Base-by-base conservation (phyloP, 2,888 invertebrate genomes). In the Trachelus tabidus region DNA sequence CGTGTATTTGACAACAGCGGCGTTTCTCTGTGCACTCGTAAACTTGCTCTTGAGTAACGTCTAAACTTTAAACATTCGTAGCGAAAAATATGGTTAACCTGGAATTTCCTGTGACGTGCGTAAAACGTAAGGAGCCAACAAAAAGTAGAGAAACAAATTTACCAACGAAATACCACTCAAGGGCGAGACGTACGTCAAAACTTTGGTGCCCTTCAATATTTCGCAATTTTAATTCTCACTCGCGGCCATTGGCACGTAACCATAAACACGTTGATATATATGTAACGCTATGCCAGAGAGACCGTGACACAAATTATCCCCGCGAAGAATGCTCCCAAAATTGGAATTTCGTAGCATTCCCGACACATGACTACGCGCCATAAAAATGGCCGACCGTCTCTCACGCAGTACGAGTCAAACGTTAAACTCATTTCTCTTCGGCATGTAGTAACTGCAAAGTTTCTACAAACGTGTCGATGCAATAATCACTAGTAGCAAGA, bases 311-410 rank as follows among this genome's bases (percentile, higher is more conserved):
- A 85, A 89, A 89, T 89, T 87, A 85, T 75, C 75, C 69, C 69
- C 74, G 80, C 81, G 81, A 87, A 81, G 85, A 89, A 87, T 88
- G 85, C 85, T 89, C 85, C 89, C 89, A 88, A 89, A 89, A 87
- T 89, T 89, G 89, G 89, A 89, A 89, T 89, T 89, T 89, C 86
- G 87, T 89, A 83, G 86, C 88, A 88, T 89, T 89, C 88, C 85
- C 84, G 80, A 82, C 81, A 76, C 83, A 81, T 88, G 87, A 89
- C 71, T 73, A 34, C 85, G 83, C 83, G 2, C 23, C 56, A 56
- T 56, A 56, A 56, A 56, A 56, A 56, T 56, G 82, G 81, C 76
- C 83, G 81, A 84, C 80, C 77, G 77, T 80, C 80, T 79, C 37
- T 79, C 56, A 82, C 78, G 78, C 71, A 12, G 31, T 23, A 56